Evolutionary conservation across 2,113 vertebrate species (phyloP).

Genomic region (Gavia stellata): DNA sequence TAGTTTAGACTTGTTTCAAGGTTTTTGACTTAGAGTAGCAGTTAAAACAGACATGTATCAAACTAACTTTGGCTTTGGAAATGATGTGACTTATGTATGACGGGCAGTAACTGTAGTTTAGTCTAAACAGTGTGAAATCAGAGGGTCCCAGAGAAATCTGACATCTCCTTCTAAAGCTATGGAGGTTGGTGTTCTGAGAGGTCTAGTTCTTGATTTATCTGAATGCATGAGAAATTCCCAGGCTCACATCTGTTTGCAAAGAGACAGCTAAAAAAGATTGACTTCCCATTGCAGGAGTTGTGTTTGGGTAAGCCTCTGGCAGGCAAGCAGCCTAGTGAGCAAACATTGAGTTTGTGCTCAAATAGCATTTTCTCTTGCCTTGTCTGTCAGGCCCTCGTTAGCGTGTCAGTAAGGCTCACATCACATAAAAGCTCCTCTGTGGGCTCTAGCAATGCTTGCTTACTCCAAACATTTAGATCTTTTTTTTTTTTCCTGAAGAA

Average conservation of each 20-base stretch:
- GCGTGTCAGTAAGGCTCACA: constrained; percentile 32
- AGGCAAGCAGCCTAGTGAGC: constrained; percentile 19
- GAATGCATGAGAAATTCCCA: constrained; percentile 48
- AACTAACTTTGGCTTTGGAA: background rate
- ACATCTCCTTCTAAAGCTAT: constrained; percentile 5
- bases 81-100: background rate
- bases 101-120: background rate
- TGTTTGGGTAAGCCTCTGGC: constrained; percentile 42
- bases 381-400: constrained; percentile 38
- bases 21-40: background rate
- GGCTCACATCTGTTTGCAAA: constrained; percentile 58
- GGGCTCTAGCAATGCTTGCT: background rate
- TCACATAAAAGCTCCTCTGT: constrained; percentile 8
- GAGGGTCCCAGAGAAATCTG: constrained; percentile 51
- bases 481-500: background rate
- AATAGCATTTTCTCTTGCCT: constrained; percentile 46
- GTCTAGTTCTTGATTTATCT: constrained; percentile 39
- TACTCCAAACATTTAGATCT: background rate
- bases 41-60: background rate
- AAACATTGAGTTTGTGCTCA: constrained; percentile 62
- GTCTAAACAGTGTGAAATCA: constrained; percentile 10
- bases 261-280: constrained; percentile 20
- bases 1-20: background rate
- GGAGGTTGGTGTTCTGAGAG: background rate
- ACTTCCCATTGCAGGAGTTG: background rate